These are phyloP conservation scores for Rosalia funebris DNA, from an alignment of 2,888 invertebrate genomes.

Conservation along the genomic window DNA sequence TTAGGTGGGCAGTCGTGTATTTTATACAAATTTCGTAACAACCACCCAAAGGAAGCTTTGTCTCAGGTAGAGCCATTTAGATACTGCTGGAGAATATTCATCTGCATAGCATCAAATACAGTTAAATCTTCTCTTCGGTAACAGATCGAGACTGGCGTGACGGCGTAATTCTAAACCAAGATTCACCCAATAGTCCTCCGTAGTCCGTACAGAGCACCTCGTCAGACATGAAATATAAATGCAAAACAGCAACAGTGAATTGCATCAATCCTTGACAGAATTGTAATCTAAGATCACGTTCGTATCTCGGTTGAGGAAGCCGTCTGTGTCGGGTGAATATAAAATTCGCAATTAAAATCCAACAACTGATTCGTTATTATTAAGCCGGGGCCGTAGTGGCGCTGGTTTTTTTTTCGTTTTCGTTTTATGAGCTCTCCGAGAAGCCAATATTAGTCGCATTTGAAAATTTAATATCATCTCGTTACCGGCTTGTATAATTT, in stretches of 20 bases:
- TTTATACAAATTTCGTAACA: too few species aligned
- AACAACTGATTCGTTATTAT: constrained; percentile 35
- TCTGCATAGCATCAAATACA: too few species aligned
- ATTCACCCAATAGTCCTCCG: constrained; percentile 10
- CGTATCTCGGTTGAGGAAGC: constrained; percentile 2
- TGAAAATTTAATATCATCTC: constrained; percentile 35
- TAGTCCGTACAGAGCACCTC: constrained; percentile 1
- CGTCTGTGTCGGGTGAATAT: constrained; percentile 27
- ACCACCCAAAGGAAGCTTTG: too few species aligned
- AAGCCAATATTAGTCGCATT: constrained; percentile 26
- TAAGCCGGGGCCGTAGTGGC: constrained; percentile 4
- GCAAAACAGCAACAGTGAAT: constrained; percentile 24
- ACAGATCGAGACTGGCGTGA: too few species aligned
- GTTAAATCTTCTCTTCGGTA: too few species aligned
- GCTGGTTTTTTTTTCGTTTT: constrained; percentile 19
- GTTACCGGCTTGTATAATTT: constrained; percentile 6
- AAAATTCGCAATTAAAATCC: constrained; percentile 32
- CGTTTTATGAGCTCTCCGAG: constrained; percentile 23
- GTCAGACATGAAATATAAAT: constrained; percentile 31
- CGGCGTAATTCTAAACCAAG: constrained; percentile 10
- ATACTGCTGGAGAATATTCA: too few species aligned
- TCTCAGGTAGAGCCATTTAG: too few species aligned
- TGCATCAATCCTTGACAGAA: not conserved
- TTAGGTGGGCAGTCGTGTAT: too few species aligned
- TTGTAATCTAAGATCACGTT: constrained; percentile 12